A percentile compares a stretch with the other conserved stretches of the same genome.
phyloP scores from a whole-genome alignment of 2,888 invertebrate species.

The Uloborus plumipes region DNA sequence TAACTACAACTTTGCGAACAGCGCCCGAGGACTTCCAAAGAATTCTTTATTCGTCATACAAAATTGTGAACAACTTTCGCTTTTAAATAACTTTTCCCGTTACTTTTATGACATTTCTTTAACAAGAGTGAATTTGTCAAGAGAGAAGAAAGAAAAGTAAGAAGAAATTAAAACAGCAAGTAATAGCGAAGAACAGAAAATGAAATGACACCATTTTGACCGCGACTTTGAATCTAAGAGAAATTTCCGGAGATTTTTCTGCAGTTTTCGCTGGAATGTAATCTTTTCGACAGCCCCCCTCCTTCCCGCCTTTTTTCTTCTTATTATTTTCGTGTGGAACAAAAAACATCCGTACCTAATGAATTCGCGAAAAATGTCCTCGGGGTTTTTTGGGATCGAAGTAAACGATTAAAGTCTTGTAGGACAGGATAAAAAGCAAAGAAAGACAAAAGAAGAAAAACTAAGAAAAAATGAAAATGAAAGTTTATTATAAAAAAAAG shows the following conservation, averaged over 20 bases:
- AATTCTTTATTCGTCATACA: too few species aligned
- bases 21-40: too few species aligned
- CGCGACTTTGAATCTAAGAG: slow-evolving; percentile 19
- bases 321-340: too few species aligned
- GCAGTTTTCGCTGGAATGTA: not conserved
- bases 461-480: slow-evolving; percentile 9
- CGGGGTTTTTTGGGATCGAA: slow-evolving; percentile 47
- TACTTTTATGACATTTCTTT: too few species aligned
- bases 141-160: too few species aligned
- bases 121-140: too few species aligned
- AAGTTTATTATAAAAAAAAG: slow-evolving; percentile 39
- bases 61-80: too few species aligned
- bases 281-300: too few species aligned
- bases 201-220: slow-evolving; percentile 36
- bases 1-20: too few species aligned
- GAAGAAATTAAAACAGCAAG: too few species aligned
- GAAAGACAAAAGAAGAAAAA: slow-evolving; percentile 6
- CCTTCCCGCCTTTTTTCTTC: too few species aligned
- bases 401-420: slow-evolving; percentile 43
- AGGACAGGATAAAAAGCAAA: slow-evolving; percentile 6
- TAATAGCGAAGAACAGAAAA: slow-evolving; percentile 5
- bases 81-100: too few species aligned
- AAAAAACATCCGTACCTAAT: slow-evolving; percentile 47
- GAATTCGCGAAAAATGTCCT: slow-evolving; percentile 54
- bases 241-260: slow-evolving; percentile 34